Evolutionary conservation across 1,140 invertebrate species (phyloP), one percentile per base, ranked within the genome.

Genomic region (Pogonognathellus flavescens): DNA sequence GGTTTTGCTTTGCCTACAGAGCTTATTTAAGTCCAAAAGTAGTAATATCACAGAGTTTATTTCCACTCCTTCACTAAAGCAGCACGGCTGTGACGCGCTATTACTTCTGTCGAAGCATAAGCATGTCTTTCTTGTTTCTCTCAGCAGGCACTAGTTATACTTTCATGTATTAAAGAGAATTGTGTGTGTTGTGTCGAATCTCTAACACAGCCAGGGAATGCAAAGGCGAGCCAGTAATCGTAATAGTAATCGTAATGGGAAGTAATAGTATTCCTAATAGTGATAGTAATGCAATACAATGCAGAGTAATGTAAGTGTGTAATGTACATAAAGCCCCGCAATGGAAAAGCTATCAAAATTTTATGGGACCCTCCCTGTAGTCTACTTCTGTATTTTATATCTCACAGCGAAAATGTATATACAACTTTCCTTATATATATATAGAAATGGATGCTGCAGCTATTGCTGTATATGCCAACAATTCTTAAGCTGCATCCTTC

Each of bases 301-400:
- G 70, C 41, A 76, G 14, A 31, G 41, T 49, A 76, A 76, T 76
- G 70, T 76, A 76, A 76, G 41, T 76, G 41, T 76, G n/a, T 76
- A 76, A 76, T 76, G 70, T 16, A 76, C 70, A 76, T 76, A 76
- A 76, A 76, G 31, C 41, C 41, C 31, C 41, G 70, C 70, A 76
- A 76, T 76, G 70, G 70, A 76, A 76, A 76, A 76, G 70, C 70
- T 76, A 76, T 76, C 70, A 76, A 76, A 76, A 76, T 76, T 76
- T 76, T 76, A 76, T 76, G 70, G 41, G 13, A 7, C 70, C 31
- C 31, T 50, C 70, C 25, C 70, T 49, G 70, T 76, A 31, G 70
- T 76, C 70, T 76, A 76, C 70, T 76, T 57, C 53, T 57, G 25
- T 50, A 50, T 76, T 76, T 76, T 76, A 76, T 76, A 76, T 76